Percentiles rank a stretch among this genome's conserved stretches.
Evolutionary conservation across 1,140 invertebrate species (phyloP).

Genomic region (Zophobas morio): DNA sequence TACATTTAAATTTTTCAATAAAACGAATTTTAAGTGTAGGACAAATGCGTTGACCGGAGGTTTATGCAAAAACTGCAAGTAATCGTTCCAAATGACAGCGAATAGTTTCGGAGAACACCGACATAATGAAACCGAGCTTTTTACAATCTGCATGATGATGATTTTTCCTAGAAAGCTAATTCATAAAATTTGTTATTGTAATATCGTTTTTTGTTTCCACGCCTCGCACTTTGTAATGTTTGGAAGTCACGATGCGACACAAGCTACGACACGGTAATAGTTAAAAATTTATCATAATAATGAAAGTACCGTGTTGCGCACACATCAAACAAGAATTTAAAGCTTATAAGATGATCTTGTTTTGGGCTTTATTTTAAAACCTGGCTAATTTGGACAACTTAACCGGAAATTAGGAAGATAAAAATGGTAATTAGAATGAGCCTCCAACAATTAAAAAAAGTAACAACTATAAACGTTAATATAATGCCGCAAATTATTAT

Average conservation of each 20-base stretch:
- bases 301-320: conserved; percentile 10
- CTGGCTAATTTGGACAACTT: conserved; percentile 20
- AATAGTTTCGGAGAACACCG: conserved; percentile 16
- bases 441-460: conserved; percentile 24
- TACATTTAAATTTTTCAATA: too few species aligned
- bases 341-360: too few species aligned
- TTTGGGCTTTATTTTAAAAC: conserved; percentile 1
- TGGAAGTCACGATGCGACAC: too few species aligned
- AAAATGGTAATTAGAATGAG: conserved; percentile 21
- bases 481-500: conserved; percentile 34
- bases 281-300: conserved; percentile 11
- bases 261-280: not conserved
- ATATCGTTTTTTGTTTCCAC: conserved; percentile 29
- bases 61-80: conserved; percentile 49
- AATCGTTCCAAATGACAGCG: conserved; percentile 44
- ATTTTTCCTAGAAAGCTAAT: conserved; percentile 43
- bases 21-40: not conserved
- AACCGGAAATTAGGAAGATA: conserved; percentile 38
- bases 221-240: not conserved
- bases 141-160: conserved; percentile 12
- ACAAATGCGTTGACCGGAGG: not conserved
- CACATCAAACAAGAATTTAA: too few species aligned
- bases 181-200: conserved; percentile 30
- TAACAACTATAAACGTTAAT: conserved; percentile 32
- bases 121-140: conserved; percentile 8